Percentiles rank a stretch among this genome's conserved stretches.
Conservation (phyloP, 2,113 vertebrate species). For the Ceyx cyanopectus region DNA sequence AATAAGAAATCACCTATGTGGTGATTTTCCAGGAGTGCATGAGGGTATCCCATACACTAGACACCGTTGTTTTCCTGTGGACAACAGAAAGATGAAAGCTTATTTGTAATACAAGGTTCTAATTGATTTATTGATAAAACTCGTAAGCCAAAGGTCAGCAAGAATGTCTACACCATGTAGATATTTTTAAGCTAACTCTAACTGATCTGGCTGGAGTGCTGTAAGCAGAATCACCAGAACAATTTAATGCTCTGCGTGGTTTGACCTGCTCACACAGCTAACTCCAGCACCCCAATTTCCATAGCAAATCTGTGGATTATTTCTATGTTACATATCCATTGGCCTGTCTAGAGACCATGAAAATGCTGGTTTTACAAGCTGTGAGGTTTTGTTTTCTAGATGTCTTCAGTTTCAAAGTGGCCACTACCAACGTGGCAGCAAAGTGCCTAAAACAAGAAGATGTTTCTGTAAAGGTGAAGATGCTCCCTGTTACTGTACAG, state of each 20-base stretch:
- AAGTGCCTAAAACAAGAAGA: conserved; percentile 39
- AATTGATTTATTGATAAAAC: neutral
- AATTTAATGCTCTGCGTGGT: neutral
- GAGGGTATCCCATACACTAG: neutral
- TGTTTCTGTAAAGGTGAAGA: neutral
- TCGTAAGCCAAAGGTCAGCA: neutral
- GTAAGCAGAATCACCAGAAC: neutral
- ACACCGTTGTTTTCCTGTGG: neutral
- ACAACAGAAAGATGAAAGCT: neutral
- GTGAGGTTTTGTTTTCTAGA: neutral
- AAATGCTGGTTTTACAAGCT: neutral
- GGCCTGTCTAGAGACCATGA: neutral
- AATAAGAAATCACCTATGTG: neutral
- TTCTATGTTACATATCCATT: neutral
- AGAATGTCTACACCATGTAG: neutral
- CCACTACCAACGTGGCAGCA: neutral
- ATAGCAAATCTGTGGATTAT: neutral
- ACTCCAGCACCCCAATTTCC: neutral
- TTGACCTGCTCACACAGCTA: too few relatives aligned
- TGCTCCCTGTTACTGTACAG: neutral
- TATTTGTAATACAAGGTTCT: neutral
- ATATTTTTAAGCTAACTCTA: neutral
- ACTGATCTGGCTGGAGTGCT: neutral
- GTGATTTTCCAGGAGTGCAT: neutral
- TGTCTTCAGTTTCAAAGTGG: neutral